Conservation (phyloP, 2,113 vertebrate species). For the Cervus canadensis region DNA sequence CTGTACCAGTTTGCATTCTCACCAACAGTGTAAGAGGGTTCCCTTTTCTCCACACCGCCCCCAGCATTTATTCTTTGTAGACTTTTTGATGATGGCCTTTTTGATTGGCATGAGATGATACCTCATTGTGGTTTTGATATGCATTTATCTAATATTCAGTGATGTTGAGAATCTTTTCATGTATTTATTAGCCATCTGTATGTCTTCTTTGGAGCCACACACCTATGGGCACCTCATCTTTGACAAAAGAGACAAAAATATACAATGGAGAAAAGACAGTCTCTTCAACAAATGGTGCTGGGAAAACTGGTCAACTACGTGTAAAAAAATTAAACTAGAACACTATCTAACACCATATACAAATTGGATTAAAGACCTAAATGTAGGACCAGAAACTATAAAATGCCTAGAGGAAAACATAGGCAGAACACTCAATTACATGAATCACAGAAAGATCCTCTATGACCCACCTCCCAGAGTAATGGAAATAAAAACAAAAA, state of each 20-base stretch:
- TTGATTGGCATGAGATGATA: neutral
- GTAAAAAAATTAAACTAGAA: neutral
- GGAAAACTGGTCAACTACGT: neutral
- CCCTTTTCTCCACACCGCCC: neutral
- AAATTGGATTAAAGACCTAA: neutral
- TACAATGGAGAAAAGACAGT: neutral
- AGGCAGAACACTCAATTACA: neutral
- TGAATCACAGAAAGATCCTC: neutral
- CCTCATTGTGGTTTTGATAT: neutral
- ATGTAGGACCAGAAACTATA: neutral
- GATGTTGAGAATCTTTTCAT: neutral
- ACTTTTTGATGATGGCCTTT: neutral
- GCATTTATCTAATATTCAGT: neutral
- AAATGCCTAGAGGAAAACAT: neutral
- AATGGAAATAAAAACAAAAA: neutral
- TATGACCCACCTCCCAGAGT: neutral
- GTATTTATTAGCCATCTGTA: neutral
- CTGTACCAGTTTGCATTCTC: neutral
- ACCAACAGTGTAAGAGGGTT: neutral
- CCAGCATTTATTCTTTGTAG: neutral
- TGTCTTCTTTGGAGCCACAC: neutral
- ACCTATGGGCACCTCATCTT: neutral
- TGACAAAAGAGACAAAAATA: neutral
- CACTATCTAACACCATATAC: neutral
- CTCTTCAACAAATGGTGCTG: neutral